Percentiles rank a stretch among this genome's conserved stretches.
Conservation (phyloP, 1,140 invertebrate species). For the Cherax quadricarinatus region DNA sequence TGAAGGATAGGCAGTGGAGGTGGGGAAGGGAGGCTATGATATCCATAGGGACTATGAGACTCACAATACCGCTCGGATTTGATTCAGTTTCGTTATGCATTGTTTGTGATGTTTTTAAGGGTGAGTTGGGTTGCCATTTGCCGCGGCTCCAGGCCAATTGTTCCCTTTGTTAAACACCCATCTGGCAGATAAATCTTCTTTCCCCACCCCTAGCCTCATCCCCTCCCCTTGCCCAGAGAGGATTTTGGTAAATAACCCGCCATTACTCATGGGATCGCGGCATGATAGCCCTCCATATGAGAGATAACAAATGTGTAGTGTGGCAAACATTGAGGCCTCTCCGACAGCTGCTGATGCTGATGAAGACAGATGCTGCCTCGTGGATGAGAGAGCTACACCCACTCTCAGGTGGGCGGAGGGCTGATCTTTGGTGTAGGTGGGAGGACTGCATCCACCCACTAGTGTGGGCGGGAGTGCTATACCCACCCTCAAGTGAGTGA, state of each 20-base stretch:
- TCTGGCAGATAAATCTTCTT: slow-evolving; percentile 25
- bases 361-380: not conserved
- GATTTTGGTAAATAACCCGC: slow-evolving; percentile 38
- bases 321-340: not conserved
- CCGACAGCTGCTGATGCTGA: not conserved
- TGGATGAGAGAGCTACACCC: no score
- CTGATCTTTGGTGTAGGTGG: no score
- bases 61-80: slow-evolving; percentile 15
- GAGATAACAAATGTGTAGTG: slow-evolving; percentile 2
- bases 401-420: no score
- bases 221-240: not conserved
- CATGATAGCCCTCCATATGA: not conserved
- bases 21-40: not conserved
- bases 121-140: slow-evolving; percentile 32
- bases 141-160: slow-evolving; percentile 32
- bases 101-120: slow-evolving; percentile 48
- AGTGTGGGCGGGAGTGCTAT: no score
- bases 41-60: not conserved
- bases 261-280: slow-evolving; percentile 30
- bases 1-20: not conserved
- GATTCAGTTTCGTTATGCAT: slow-evolving; percentile 41
- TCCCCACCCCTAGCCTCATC: no score
- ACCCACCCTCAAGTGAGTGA: no score
- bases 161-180: slow-evolving; percentile 49
- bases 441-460: no score